These are phyloP conservation scores for Caenorhabditis sulstoni DNA, from an alignment of 2,888 invertebrate species.

Conservation along the genomic window DNA sequence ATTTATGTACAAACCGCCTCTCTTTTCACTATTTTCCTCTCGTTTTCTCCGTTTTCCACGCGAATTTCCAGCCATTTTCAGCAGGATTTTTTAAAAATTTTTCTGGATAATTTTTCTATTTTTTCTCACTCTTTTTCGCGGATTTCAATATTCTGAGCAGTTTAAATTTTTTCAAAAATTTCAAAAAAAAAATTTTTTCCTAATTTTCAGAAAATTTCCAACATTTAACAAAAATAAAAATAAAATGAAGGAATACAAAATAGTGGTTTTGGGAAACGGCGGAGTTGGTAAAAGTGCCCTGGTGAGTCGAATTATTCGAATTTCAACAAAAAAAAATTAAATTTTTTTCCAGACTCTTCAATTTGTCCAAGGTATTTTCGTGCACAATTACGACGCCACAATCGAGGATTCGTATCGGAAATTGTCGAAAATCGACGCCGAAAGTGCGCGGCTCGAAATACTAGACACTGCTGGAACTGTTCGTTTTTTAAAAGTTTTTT, in stretches of 20 bases:
- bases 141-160: too few species aligned
- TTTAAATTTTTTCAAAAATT: too few species aligned
- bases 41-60: too few species aligned
- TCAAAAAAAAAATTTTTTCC: too few species aligned
- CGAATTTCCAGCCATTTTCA: too few species aligned
- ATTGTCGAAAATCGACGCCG: slow-evolving; percentile 98
- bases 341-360: slow-evolving; percentile 87
- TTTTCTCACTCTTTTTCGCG: too few species aligned
- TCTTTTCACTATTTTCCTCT: too few species aligned
- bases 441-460: slow-evolving; percentile 99
- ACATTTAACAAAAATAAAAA: not conserved
- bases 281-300: slow-evolving; percentile 99
- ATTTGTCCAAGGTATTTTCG: slow-evolving; percentile 98
- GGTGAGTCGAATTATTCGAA: slow-evolving; percentile 77
- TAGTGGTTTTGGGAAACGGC: slow-evolving; percentile 98
- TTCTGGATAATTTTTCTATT: too few species aligned
- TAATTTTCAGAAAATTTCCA: too few species aligned
- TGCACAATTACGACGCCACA: slow-evolving; percentile 98
- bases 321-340: not conserved
- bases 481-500: slow-evolving; percentile 70
- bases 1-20: too few species aligned
- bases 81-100: too few species aligned
- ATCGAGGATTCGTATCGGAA: slow-evolving; percentile 99
- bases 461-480: slow-evolving; percentile 98
- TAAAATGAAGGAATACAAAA: slow-evolving; percentile 99